Conservation (phyloP, 2,113 vertebrate species). For the Triplophysa siluroides region DNA sequence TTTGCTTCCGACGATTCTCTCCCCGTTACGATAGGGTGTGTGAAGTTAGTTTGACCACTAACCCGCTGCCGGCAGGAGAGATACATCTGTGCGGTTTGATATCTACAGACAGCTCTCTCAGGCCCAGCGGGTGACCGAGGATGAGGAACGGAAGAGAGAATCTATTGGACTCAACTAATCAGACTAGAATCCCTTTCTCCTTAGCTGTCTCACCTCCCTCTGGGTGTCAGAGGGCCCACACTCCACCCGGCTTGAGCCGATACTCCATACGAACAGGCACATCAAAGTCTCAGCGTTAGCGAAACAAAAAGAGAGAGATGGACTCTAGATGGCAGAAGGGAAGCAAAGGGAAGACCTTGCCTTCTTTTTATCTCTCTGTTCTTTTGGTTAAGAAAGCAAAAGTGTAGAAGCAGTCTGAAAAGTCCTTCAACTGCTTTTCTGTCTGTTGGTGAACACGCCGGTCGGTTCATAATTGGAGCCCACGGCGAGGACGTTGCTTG, state of each 20-base stretch:
- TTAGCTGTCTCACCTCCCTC: conserved; percentile 11
- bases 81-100: conserved; percentile 43
- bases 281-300: conserved; percentile 24
- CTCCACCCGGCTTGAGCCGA: conserved; percentile 9
- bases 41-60: conserved; percentile 48
- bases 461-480: conserved; percentile 47
- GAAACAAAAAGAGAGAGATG: conserved; percentile 6
- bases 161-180: conserved; percentile 34
- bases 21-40: conserved; percentile 24
- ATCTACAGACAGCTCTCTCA: conserved; percentile 43
- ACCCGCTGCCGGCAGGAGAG: conserved; percentile 30
- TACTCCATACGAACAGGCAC: conserved; percentile 3
- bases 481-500: conserved; percentile 23
- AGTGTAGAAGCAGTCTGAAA: conserved; percentile 9
- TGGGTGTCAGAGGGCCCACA: conserved; percentile 34
- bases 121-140: conserved; percentile 39
- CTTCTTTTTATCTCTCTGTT: conserved; percentile 19
- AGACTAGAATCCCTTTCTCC: conserved; percentile 13
- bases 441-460: conserved; percentile 27
- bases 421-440: background rate
- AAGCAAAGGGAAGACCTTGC: background rate
- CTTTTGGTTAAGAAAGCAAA: conserved; percentile 23
- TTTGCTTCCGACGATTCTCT: conserved; percentile 12
- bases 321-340: background rate
- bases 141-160: conserved; percentile 26